phyloP scores from a whole-genome alignment of 2,888 invertebrate species.

The Pteria penguin region DNA sequence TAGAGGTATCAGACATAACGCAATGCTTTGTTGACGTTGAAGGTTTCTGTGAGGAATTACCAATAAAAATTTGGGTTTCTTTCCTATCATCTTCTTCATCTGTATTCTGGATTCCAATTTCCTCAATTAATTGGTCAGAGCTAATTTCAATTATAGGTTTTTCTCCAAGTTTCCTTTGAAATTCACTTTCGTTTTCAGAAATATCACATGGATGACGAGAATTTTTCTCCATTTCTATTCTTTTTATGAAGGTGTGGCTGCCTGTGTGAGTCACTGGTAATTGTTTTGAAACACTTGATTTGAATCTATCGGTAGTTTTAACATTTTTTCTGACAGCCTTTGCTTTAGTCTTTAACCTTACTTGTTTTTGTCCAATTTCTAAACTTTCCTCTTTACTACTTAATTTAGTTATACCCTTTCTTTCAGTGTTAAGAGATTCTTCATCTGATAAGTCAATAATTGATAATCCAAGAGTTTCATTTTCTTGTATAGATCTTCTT shows the following conservation, averaged over 20 bases:
- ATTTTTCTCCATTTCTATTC: too few species aligned
- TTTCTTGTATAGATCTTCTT: constrained; percentile 3
- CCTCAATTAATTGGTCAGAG: constrained; percentile 26
- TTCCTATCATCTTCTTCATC: background rate
- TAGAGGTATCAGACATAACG: constrained; percentile 26
- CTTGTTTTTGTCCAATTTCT: constrained; percentile 41
- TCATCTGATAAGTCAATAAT: constrained; percentile 31
- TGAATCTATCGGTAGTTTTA: background rate
- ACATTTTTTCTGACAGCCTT: background rate
- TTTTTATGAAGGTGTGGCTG: too few species aligned
- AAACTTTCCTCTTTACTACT: constrained; percentile 31
- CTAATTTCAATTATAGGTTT: background rate
- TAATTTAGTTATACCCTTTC: constrained; percentile 1
- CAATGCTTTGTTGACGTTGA: background rate
- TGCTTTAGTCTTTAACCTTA: constrained; percentile 8
- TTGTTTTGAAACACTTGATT: background rate
- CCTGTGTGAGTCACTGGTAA: background rate
- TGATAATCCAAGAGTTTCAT: constrained; percentile 24
- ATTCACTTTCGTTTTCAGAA: background rate
- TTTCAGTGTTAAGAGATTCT: constrained; percentile 38
- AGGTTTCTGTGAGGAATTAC: background rate
- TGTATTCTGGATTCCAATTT: constrained; percentile 36
- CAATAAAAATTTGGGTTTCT: background rate
- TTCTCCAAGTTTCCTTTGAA: background rate
- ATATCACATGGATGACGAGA: too few species aligned